Evolutionary conservation across 2,888 invertebrate genomes (phyloP), one percentile per base, ranked within the genome.

Genomic region (Chymomyza procnemis): DNA sequence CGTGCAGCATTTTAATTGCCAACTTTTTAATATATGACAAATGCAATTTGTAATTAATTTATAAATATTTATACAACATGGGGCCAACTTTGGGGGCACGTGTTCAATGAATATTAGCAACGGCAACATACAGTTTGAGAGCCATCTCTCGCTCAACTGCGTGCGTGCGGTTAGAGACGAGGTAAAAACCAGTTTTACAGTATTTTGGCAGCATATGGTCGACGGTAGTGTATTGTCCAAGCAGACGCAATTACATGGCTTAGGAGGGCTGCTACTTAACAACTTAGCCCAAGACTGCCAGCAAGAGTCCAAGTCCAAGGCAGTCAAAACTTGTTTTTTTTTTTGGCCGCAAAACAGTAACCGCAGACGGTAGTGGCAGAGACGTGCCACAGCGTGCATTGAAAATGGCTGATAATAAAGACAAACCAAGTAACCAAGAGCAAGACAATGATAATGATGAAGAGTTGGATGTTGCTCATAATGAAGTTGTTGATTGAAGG

Each of bases 1-100:
- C 60, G 41, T 41, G 30, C n/a, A 26, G 9, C 46, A 41, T 41
- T 34, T 16, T 46, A 34, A 58, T 30, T 48, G 22, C 19, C 30
- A 18, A 14, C 16, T 68, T 64, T 73, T 64, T 73, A 76, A 74
- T 77, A 70, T 72, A 71, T 71, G 63, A 79, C 73, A 69, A 76
- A 79, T 78, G 69, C 76, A 84, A 79, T 84, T 85, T 85, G 82
- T 85, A 76, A 71, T 79, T 79, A 72, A 87, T 75, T 81, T 75
- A 74, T 76, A 74, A 76, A 80, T 83, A 81, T 80, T 76, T 76
- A 76, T 78, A 61, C 56, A 61, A 30, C 50, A 64, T 54, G 67
- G 69, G 55, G 59, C 76, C 61, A 64, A 65, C 68, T 67, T n/a
- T 55, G 57, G 65, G 64, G 74, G 82, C 83, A 80, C 85, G 79